Conservation (phyloP, 2,888 invertebrate species). For the Germaria angustata region DNA sequence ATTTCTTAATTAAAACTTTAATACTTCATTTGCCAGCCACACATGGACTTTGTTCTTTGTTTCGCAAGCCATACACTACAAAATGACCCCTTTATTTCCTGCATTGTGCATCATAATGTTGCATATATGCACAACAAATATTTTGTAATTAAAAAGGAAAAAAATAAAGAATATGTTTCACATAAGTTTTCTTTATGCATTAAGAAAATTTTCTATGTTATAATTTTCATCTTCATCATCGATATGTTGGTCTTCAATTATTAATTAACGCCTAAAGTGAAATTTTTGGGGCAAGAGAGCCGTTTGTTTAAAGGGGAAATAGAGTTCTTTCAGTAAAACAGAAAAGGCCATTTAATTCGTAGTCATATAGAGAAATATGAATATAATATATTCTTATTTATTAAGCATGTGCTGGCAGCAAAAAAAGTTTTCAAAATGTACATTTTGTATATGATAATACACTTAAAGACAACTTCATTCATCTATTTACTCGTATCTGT, state of each 20-base stretch:
- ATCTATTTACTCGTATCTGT: not conserved
- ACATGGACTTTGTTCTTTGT: constrained; percentile 39
- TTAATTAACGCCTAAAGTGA: not conserved
- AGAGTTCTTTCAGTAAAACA: not conserved
- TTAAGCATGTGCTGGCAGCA: not conserved
- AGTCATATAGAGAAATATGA: not conserved
- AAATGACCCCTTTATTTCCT: constrained; percentile 31
- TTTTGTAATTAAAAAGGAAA: not conserved
- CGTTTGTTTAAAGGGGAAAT: not conserved
- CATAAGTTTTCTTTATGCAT: not conserved
- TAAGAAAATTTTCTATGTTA: not conserved
- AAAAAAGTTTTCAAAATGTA: not conserved
- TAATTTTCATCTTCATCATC: not conserved
- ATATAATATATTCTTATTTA: constrained; percentile 22
- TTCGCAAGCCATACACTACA: not conserved
- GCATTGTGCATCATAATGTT: constrained; percentile 7
- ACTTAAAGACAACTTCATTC: constrained; percentile 19
- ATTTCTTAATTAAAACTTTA: constrained; percentile 25
- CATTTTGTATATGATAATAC: not conserved
- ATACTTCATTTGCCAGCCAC: not conserved
- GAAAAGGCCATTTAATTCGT: not conserved
- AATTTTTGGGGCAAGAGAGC: not conserved
- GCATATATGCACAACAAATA: not conserved
- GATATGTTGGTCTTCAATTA: constrained; percentile 11
- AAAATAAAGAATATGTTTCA: constrained; percentile 15